phyloP scores from a whole-genome alignment of 2,797 vertebrate genomes.

The Phalloptychus januarius region DNA sequence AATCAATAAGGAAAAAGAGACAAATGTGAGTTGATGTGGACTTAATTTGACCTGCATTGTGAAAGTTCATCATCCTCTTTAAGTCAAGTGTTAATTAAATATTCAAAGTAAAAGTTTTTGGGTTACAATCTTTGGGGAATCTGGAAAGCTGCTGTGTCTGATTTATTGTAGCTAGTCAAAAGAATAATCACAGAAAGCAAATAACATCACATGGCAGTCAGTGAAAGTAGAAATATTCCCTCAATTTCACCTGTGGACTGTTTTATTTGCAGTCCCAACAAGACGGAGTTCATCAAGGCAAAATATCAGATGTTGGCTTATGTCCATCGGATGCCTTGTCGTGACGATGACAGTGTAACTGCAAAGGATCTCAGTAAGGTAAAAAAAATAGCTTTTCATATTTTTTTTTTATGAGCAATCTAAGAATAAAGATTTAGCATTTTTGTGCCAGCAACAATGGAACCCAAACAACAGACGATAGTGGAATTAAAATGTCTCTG shows the following conservation, averaged over 20 bases:
- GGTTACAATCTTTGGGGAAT: too few species aligned
- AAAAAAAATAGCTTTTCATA: constrained; percentile 8
- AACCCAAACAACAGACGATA: neutral
- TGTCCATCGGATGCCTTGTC: constrained; percentile 95
- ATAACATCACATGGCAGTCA: neutral
- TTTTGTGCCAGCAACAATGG: neutral
- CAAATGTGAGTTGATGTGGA: neutral
- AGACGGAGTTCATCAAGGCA: constrained; percentile 97
- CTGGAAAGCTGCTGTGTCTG: neutral
- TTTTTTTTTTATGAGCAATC: neutral
- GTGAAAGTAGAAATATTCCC: neutral
- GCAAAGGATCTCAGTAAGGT: constrained; percentile 99
- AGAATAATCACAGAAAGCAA: neutral
- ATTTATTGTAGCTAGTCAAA: neutral
- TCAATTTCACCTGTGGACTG: neutral
- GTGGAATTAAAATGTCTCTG: neutral
- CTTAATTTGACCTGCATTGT: neutral
- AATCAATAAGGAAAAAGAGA: neutral
- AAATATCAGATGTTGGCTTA: constrained; percentile 99
- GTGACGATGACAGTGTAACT: constrained; percentile 95
- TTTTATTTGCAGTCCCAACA: constrained; percentile 88
- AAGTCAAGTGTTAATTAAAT: neutral
- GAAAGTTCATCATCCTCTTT: neutral
- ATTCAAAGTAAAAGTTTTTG: neutral
- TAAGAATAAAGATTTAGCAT: neutral